phyloP scores from a whole-genome alignment of 2,113 vertebrate genomes.

The Symphodus melops region DNA sequence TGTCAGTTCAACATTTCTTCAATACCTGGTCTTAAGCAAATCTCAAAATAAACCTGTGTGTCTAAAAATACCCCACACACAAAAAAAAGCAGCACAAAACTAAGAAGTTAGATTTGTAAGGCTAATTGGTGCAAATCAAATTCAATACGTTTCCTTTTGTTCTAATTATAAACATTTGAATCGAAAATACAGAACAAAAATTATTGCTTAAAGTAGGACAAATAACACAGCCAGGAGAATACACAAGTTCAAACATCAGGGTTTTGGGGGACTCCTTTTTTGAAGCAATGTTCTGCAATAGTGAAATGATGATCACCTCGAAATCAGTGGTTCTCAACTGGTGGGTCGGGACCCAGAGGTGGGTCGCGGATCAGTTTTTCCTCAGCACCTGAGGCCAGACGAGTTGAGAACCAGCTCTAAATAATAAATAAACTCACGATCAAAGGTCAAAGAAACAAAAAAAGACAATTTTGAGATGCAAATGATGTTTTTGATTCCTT shows the following conservation, averaged over 20 bases:
- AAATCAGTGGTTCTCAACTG: no score
- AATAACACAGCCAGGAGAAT: background rate
- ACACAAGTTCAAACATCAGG: background rate
- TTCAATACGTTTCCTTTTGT: background rate
- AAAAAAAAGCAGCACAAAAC: conserved; percentile 12
- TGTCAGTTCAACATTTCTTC: background rate
- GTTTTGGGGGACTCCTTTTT: no score
- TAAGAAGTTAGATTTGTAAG: conserved; percentile 48
- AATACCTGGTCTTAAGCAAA: conserved; percentile 31
- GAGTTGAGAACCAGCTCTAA: no score
- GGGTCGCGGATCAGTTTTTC: no score
- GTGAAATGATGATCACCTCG: no score
- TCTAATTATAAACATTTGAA: background rate
- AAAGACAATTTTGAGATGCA: no score
- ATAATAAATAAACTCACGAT: no score
- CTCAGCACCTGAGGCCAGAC: no score
- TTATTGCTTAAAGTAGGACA: conserved; percentile 7
- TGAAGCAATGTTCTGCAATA: no score
- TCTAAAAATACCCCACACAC: conserved; percentile 9
- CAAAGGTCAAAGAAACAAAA: no score
- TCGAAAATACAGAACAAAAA: conserved; percentile 9
- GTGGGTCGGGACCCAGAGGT: no score
- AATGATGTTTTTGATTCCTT: no score
- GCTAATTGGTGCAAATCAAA: conserved; percentile 51
- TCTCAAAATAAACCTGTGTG: conserved; percentile 12